Conservation (phyloP, 2,888 invertebrate species). For the Dasypolia templi region DNA sequence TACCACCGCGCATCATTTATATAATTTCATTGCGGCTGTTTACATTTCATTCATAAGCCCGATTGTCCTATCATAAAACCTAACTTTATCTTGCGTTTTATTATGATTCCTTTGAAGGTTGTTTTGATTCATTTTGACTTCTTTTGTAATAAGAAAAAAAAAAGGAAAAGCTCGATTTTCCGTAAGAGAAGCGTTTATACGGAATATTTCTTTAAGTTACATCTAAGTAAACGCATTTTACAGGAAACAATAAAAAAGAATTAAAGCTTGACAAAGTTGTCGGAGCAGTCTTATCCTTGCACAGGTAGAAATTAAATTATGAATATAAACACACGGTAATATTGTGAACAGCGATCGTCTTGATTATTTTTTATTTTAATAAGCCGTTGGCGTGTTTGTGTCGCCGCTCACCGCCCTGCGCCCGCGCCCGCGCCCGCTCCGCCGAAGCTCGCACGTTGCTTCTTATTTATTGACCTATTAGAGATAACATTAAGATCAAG, state of each 20-base stretch:
- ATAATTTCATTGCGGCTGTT: constrained; percentile 88
- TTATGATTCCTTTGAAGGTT: constrained; percentile 65
- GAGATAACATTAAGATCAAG: constrained; percentile 91
- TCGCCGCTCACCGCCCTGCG: constrained; percentile 68
- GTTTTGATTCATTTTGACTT: constrained; percentile 54
- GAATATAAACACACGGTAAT: constrained; percentile 82
- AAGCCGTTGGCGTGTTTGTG: constrained; percentile 86
- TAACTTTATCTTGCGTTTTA: constrained; percentile 74
- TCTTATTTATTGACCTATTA: constrained; percentile 91
- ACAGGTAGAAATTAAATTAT: constrained; percentile 79
- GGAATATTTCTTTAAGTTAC: constrained; percentile 42
- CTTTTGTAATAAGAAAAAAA: constrained; percentile 39
- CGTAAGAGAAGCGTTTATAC: constrained; percentile 8
- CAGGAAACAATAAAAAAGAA: constrained; percentile 39
- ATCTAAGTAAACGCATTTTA: constrained; percentile 32
- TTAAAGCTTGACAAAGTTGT: constrained; percentile 40
- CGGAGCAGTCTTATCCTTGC: constrained; percentile 35
- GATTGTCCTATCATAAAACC: constrained; percentile 80
- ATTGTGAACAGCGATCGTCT: constrained; percentile 83
- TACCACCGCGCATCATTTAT: constrained; percentile 85
- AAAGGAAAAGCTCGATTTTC: constrained; percentile 10
- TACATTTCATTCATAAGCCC: constrained; percentile 88
- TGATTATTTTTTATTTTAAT: constrained; percentile 87
- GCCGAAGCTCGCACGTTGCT: constrained; percentile 89
- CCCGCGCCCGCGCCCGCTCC: constrained; percentile 38